Percentiles rank a stretch among this genome's conserved stretches.
Conservation (phyloP, 2,113 vertebrate genomes). For the Nestor notabilis region DNA sequence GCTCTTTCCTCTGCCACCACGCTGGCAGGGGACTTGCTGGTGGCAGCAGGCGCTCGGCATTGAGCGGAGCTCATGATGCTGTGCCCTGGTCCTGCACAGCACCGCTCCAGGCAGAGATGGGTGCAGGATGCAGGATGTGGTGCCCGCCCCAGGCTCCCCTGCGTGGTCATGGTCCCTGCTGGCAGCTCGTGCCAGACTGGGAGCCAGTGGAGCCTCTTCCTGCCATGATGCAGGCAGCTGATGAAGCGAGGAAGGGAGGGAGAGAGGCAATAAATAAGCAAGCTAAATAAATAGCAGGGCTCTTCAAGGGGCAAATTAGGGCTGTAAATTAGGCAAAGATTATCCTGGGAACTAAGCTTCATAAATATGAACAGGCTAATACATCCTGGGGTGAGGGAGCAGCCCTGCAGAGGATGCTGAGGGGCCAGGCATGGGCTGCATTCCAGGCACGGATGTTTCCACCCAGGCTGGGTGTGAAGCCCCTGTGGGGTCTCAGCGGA, state of each 20-base stretch:
- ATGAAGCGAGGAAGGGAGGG: not conserved
- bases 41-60: rapidly evolving
- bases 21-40: not conserved
- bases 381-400: rapidly evolving
- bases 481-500: not conserved
- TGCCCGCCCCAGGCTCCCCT: not conserved
- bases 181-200: rapidly evolving
- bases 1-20: not conserved
- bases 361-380: rapidly evolving
- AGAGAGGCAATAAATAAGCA: not conserved
- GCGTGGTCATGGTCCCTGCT: rapidly evolving
- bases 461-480: rapidly evolving
- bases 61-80: rapidly evolving
- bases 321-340: not conserved
- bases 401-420: not conserved
- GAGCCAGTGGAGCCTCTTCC: not conserved
- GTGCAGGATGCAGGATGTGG: not conserved
- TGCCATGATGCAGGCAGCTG: not conserved
- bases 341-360: not conserved
- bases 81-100: not conserved
- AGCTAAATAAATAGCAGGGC: not conserved
- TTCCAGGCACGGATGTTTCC: rapidly evolving
- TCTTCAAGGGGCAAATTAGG: not conserved
- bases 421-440: rapidly evolving
- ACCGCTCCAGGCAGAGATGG: not conserved